Percentiles rank a stretch among this genome's conserved stretches.
These are phyloP conservation scores for Perca fluviatilis DNA, from an alignment of 2,113 vertebrate species.

Conservation along the genomic window DNA sequence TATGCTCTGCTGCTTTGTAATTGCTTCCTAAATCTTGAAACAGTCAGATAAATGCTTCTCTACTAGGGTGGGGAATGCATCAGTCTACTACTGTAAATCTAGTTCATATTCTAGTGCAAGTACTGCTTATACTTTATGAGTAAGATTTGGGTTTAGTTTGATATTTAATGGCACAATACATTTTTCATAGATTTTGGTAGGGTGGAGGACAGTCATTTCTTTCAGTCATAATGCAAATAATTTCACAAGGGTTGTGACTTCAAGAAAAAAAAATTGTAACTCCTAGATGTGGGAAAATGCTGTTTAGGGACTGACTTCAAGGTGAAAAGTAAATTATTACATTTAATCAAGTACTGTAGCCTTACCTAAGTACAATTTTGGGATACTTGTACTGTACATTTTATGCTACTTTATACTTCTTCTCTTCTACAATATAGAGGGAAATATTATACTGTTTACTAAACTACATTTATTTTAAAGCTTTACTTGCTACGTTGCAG, in stretches of 20 bases:
- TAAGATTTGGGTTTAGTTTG: neutral
- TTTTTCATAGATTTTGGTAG: neutral
- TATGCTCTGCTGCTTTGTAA: conserved; percentile 15
- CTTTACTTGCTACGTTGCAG: too few species aligned
- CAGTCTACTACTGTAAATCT: too few species aligned
- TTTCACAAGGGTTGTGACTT: neutral
- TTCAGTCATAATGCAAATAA: neutral
- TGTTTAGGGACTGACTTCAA: neutral
- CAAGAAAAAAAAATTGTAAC: neutral
- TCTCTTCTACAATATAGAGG: too few species aligned
- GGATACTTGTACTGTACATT: too few species aligned
- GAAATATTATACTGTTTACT: too few species aligned
- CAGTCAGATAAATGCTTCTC: conserved; percentile 1
- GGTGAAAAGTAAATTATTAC: neutral
- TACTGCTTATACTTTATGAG: neutral
- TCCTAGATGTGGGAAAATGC: neutral
- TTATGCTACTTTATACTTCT: too few species aligned
- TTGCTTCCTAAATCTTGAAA: conserved; percentile 19
- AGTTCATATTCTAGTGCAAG: neutral
- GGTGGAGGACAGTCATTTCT: neutral
- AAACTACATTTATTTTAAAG: too few species aligned
- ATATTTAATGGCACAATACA: neutral
- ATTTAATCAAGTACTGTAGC: too few species aligned
- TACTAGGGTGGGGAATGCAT: neutral
- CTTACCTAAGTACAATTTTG: too few species aligned